Evolutionary conservation across 2,113 vertebrate species (phyloP).

Genomic region (Atlantisia rogersi): DNA sequence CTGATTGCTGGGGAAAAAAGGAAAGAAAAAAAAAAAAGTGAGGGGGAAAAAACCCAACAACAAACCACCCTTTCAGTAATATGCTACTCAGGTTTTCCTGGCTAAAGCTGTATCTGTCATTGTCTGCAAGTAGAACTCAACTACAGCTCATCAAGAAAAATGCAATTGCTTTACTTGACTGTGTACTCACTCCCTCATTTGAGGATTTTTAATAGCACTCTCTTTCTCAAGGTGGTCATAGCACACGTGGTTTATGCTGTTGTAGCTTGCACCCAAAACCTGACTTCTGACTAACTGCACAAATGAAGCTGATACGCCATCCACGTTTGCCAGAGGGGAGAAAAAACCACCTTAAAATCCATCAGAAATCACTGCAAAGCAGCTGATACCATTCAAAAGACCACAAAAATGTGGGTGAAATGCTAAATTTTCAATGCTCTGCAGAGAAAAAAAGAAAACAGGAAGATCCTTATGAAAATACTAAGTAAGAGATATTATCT

Average conservation of each 20-base stretch:
- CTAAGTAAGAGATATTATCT: conserved; percentile 52
- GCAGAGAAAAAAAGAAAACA: conserved; percentile 61
- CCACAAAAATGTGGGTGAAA: conserved; percentile 58
- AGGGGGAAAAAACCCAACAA: rapidly evolving
- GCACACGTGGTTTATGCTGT: neutral
- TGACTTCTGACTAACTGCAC: neutral
- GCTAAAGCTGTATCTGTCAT: neutral
- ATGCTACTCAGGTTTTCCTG: neutral
- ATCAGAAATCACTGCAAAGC: conserved; percentile 58
- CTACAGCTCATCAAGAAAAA: neutral
- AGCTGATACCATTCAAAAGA: conserved; percentile 50
- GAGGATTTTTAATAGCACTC: neutral
- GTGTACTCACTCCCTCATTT: neutral
- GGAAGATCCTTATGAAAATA: conserved; percentile 65
- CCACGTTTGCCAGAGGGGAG: neutral
- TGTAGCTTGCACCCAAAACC: neutral
- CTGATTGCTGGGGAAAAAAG: neutral
- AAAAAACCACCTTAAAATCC: conserved; percentile 29
- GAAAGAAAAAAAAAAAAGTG: neutral
- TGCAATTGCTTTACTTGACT: neutral
- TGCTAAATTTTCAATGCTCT: conserved; percentile 45
- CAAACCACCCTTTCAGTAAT: neutral
- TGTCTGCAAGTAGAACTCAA: neutral
- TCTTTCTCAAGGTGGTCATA: neutral
- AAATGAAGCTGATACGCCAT: neutral